A percentile compares a stretch with the other conserved stretches of the same genome.
phyloP scores from a whole-genome alignment of 2,113 vertebrate genomes.

The Isichthys henryi region DNA sequence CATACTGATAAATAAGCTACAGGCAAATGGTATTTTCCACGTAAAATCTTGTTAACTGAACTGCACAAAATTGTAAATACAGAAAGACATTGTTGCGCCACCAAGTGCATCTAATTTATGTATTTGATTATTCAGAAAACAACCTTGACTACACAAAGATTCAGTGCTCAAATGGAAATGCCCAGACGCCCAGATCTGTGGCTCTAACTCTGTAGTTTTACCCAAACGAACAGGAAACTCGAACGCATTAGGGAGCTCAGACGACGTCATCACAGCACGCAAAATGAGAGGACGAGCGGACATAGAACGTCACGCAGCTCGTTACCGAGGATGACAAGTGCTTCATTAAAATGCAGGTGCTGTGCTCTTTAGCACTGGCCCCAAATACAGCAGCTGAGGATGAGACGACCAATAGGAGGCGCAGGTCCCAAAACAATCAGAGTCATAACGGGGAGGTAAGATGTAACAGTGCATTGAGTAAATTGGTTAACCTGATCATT shows the following conservation, averaged over 20 bases:
- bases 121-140: neutral
- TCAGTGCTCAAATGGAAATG: neutral
- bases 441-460: neutral
- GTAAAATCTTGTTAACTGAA: neutral
- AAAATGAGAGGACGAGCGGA: neutral
- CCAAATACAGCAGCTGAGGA: neutral
- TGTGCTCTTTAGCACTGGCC: neutral
- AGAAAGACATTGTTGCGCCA: neutral
- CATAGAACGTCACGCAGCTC: neutral
- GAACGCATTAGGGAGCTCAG: neutral
- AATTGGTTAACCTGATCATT: neutral
- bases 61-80: neutral
- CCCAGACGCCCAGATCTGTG: neutral
- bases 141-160: neutral
- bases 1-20: neutral
- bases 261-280: neutral
- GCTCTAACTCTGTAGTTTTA: neutral
- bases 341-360: neutral
- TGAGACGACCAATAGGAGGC: neutral
- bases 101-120: neutral
- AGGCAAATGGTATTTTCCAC: neutral
- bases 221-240: neutral
- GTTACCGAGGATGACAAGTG: neutral
- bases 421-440: neutral
- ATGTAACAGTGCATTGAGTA: neutral